Evolutionary conservation across 2,797 vertebrate species (phyloP), one percentile per base, ranked within the genome.

Genomic region (Acrocephalus scirpaceus): DNA sequence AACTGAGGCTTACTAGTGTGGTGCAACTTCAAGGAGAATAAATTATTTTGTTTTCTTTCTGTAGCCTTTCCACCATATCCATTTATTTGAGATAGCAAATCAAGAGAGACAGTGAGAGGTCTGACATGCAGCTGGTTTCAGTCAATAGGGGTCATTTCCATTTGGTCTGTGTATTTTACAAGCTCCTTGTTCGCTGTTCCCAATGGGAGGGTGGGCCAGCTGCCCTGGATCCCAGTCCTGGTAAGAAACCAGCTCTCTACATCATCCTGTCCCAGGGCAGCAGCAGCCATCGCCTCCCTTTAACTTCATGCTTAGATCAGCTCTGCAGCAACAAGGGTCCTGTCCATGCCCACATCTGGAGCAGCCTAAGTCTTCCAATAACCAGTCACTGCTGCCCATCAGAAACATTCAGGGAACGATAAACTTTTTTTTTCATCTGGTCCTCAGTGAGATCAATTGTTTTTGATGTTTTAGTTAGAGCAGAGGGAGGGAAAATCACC

Each of bases 51-150:
- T 93, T 96, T 96, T 94, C 95, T 97, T 95, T 96, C 88, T 82
- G 48, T 76, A 88, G 79, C 92, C 92, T 93, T 96, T 98, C 96
- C 97, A 97, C 92, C 96, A 97, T 93, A 97, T 98, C 96, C 97
- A 96, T 98, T 97, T 97, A 97, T 97, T 95, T 96, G 95, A 96
- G 93, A 97, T 69, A 97, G 94, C 92, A 97, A 98, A 97, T 96
- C 95, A 96, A 94, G 93, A 97, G 86, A 95, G 95, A 96, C 89
- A 95, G 91, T 15, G 61, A 97, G 95, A 96, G 88, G 92, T 76
- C 93, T 91, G 95, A 98, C 93, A 36, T 95, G 97, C 98, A 99
- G 98, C 98, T 99, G 98, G 97, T 98, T 98, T 98, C 98, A 98
- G 98, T 98, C 97, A 98, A 97, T 84, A 98, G 95, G 97, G 97